Evolutionary conservation across 1,140 invertebrate genomes (phyloP), one percentile per base, ranked within the genome.

Genomic region (Drosophila athabasca): DNA sequence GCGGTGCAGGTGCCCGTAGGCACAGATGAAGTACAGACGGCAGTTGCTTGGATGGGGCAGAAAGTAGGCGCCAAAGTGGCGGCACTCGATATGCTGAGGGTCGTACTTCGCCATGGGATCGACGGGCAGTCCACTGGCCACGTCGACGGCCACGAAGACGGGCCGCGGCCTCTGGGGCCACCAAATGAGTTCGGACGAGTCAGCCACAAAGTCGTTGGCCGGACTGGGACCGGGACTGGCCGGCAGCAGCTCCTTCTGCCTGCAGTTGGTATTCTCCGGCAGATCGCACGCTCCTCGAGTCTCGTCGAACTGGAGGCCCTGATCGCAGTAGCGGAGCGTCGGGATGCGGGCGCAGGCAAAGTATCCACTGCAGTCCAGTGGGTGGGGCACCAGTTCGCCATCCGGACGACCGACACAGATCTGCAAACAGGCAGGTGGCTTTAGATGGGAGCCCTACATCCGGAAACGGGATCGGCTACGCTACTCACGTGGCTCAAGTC

Each of bases 31-130:
- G 51, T 91, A 91, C 17, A 62, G 24, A 19, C 75, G 66, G 17
- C 90, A 91, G 15, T 80, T 78, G 6, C 9, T 72, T 4, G 90
- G 90, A 80, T 91, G 90, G 6, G 90, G 90, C 43, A 91, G 55
- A 59, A 91, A 91, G 68, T 91, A 91, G 35, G 81, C 78, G 1
- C 90, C 90, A 53, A 74, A 83, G n/a, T 91, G 87, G 0, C 80
- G 79, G 17, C 90, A 91, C 13, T 78, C 73, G 1, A 91, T 49
- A 3, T 77, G 48, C 60, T 75, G n/a, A 0, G 90, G 83, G 59
- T 91, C 83, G 51, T 90, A 91, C 22, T 68, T 75, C 7, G 68
- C 67, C 76, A 91, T 76, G 35, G 90, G 85, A 68, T 70, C 71
- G 0, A 90, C 75, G 3, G 61, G 35, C 43, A 57, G 22, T 4